Percentiles rank a stretch among this genome's conserved stretches.
Evolutionary conservation across 2,888 invertebrate genomes (phyloP).

Genomic region (Thymelicus acteon): DNA sequence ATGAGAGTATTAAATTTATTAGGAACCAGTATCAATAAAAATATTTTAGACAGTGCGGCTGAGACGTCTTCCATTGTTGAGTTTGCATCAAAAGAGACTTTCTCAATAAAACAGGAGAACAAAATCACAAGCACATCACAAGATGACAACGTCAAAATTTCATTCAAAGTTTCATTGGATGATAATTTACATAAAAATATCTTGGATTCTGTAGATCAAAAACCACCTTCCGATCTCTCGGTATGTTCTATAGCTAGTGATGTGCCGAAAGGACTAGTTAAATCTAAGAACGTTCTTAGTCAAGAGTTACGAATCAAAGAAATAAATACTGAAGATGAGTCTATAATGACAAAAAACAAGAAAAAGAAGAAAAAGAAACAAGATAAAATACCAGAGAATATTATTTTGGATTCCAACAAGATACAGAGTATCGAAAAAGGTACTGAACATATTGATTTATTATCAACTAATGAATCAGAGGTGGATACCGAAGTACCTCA

Average conservation of each 20-base stretch:
- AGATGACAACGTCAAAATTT: background rate
- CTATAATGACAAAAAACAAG: conserved; percentile 42
- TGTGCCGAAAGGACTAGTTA: background rate
- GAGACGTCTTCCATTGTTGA: conserved; percentile 3
- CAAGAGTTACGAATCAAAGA: background rate
- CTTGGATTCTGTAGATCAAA: background rate
- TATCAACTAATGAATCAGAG: background rate
- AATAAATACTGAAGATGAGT: conserved; percentile 8
- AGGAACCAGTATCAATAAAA: conserved; percentile 1
- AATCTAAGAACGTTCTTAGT: background rate
- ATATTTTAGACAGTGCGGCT: background rate
- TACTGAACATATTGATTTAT: background rate
- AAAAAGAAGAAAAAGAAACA: conserved; percentile 48
- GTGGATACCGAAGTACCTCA: background rate
- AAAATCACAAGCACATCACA: background rate
- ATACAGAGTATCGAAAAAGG: background rate
- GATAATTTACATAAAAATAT: background rate
- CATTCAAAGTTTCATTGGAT: background rate
- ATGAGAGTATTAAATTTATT: background rate
- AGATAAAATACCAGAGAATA: conserved; percentile 37
- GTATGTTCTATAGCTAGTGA: background rate
- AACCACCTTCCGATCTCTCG: background rate
- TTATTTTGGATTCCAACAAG: conserved; percentile 40
- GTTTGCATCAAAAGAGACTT: conserved; percentile 3
- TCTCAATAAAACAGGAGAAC: conserved; percentile 1